These are phyloP conservation scores for Pristionchus mayeri DNA, from an alignment of 2,888 invertebrate genomes.

Conservation along the genomic window DNA sequence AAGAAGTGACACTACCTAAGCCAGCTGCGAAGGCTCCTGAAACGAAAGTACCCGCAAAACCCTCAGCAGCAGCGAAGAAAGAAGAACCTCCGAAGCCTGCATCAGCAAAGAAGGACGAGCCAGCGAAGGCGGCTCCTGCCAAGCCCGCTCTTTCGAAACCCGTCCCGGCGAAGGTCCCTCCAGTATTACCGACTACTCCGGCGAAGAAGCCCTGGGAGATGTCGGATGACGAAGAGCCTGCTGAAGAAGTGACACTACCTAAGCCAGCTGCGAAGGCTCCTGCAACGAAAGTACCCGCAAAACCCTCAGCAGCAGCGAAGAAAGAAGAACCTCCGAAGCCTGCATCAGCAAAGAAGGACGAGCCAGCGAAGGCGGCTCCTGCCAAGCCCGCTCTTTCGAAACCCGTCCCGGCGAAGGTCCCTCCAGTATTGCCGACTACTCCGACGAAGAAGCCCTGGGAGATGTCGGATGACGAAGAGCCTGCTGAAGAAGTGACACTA, in stretches of 20 bases:
- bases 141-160: too few relatives aligned
- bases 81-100: background rate
- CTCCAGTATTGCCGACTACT: background rate
- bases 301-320: too few relatives aligned
- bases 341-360: background rate
- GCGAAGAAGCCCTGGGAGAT: background rate
- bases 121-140: background rate
- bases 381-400: background rate
- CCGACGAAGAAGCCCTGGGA: conserved; percentile 19
- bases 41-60: background rate
- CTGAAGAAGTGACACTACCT: background rate
- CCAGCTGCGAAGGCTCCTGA: background rate
- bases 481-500: background rate
- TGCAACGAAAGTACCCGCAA: too few relatives aligned
- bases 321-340: too few relatives aligned
- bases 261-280: conserved; percentile 11
- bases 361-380: background rate
- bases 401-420: background rate
- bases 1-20: background rate
- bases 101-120: background rate
- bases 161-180: background rate
- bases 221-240: background rate
- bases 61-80: background rate
- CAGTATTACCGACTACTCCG: background rate
- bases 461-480: conserved; percentile 9